Evolutionary conservation across 2,888 invertebrate species (phyloP).

Genomic region (Tetramorium bicarinatum): DNA sequence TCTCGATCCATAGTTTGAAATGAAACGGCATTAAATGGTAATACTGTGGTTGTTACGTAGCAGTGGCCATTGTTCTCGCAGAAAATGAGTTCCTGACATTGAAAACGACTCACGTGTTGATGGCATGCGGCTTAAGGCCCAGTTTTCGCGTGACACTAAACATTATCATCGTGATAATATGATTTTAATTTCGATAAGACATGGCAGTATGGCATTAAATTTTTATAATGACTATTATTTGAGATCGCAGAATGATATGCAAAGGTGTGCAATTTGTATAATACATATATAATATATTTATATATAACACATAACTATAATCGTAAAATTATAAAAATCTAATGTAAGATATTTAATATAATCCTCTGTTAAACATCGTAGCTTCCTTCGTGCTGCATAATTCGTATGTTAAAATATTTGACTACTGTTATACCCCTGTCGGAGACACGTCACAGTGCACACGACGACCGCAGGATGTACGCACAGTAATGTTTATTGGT

Average conservation of each 20-base stretch:
- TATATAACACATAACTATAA: not conserved
- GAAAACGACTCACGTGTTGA: slow-evolving; percentile 66
- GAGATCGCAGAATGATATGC: not conserved
- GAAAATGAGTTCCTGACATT: slow-evolving; percentile 69
- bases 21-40: slow-evolving; percentile 53
- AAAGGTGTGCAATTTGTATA: not conserved
- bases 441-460: not conserved
- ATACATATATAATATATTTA: not conserved
- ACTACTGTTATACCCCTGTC: not conserved
- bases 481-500: slow-evolving; percentile 74
- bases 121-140: not conserved
- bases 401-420: slow-evolving; percentile 26
- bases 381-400: not conserved
- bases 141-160: slow-evolving; percentile 36
- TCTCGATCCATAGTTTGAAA: slow-evolving; percentile 5
- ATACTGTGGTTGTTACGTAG: slow-evolving; percentile 60
- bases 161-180: not conserved
- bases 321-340: not conserved
- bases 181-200: slow-evolving; percentile 7
- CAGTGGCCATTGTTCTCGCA: slow-evolving; percentile 67
- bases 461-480: not conserved
- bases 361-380: not conserved
- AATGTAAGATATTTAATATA: not conserved
- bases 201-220: not conserved
- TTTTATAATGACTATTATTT: not conserved